Percentiles rank a stretch among this genome's conserved stretches.
Conservation (phyloP, 2,888 invertebrate genomes). For the Thymelicus lineola region DNA sequence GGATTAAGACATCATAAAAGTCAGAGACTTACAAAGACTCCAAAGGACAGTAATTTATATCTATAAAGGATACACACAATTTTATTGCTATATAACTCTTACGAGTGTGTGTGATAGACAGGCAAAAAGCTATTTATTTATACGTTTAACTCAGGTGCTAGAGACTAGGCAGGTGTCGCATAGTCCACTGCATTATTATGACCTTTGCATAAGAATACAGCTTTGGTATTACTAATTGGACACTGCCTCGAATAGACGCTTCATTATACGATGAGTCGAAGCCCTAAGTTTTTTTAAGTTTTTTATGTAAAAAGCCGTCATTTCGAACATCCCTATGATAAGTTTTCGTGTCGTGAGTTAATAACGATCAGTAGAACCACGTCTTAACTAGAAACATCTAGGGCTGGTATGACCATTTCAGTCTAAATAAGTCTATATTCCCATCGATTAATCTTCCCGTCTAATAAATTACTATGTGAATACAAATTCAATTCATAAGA, state of each 20-base stretch:
- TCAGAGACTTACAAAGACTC: not conserved
- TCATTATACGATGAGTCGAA: not conserved
- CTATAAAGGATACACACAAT: not conserved
- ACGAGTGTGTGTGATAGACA: conserved; percentile 54
- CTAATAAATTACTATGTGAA: conserved; percentile 60
- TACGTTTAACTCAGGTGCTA: conserved; percentile 76
- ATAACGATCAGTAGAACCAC: too few relatives aligned
- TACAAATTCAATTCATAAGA: conserved; percentile 63
- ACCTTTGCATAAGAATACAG: conserved; percentile 75
- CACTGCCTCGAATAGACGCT: conserved; percentile 12
- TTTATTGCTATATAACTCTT: conserved; percentile 38
- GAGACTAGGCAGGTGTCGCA: conserved; percentile 72
- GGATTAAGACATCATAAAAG: not conserved
- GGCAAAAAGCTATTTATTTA: conserved; percentile 69
- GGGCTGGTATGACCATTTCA: conserved; percentile 2
- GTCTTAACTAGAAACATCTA: too few relatives aligned
- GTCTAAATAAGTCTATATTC: not conserved
- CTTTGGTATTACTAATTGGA: conserved; percentile 43
- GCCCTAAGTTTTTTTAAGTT: not conserved
- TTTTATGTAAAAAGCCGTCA: too few relatives aligned
- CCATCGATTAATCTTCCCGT: conserved; percentile 34
- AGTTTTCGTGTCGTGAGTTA: too few relatives aligned
- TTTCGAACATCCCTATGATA: too few relatives aligned
- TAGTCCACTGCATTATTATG: conserved; percentile 72
- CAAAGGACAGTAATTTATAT: not conserved